Conservation (phyloP, 2,888 invertebrate species). For the Anorthoa munda region DNA sequence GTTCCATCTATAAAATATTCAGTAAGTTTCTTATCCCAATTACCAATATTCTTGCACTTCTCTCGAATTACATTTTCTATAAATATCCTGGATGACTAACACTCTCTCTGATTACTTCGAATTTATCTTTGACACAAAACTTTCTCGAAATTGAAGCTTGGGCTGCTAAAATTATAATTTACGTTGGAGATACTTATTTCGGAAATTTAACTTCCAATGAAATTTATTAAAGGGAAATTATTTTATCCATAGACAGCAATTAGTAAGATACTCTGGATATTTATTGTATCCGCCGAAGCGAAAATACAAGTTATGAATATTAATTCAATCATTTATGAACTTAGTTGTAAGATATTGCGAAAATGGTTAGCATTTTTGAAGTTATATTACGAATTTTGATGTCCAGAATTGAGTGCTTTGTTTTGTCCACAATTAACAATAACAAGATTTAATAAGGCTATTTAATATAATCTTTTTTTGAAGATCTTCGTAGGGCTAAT, state of each 20-base stretch:
- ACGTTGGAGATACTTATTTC: constrained; percentile 48
- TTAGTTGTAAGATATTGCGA: constrained; percentile 15
- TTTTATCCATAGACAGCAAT: constrained; percentile 60
- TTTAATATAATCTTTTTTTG: not conserved
- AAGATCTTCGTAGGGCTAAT: not conserved
- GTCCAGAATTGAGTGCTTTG: not conserved
- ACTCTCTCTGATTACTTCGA: constrained; percentile 51
- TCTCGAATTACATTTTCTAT: constrained; percentile 27
- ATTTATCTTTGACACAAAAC: constrained; percentile 57
- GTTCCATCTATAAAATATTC: not conserved
- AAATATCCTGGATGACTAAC: constrained; percentile 46
- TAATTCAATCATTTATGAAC: constrained; percentile 39
- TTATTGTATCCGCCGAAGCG: constrained; percentile 55
- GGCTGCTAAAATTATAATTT: constrained; percentile 55
- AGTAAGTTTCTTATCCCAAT: constrained; percentile 1
- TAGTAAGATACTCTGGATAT: constrained; percentile 56
- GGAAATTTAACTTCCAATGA: constrained; percentile 58
- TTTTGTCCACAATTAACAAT: not conserved
- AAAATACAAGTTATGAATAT: constrained; percentile 55
- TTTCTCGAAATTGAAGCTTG: constrained; percentile 51
- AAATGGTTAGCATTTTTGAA: constrained; percentile 1
- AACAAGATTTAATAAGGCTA: not conserved
- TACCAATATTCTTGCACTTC: constrained; percentile 21
- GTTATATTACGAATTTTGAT: not conserved
- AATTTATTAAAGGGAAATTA: constrained; percentile 62